Evolutionary conservation across 2,888 invertebrate species (phyloP).

Genomic region (Stenichneumon culpator): DNA sequence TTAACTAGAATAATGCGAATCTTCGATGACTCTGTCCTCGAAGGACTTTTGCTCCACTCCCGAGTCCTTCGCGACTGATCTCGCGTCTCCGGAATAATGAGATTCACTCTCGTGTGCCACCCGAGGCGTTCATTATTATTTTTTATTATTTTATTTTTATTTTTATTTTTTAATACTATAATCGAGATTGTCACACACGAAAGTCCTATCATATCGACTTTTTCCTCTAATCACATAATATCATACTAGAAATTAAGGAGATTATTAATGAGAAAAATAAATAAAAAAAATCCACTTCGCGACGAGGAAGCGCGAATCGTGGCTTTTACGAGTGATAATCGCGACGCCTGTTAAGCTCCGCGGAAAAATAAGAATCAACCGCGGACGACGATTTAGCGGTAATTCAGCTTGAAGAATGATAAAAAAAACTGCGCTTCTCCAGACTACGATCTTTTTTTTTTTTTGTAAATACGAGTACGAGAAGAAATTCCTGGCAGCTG

Average conservation of each 20-base stretch:
- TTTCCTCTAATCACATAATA: constrained; percentile 60
- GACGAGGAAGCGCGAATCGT: neutral
- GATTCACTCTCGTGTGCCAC: constrained; percentile 36
- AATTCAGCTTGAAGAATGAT: constrained; percentile 10
- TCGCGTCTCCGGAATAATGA: constrained; percentile 35
- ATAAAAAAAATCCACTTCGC: constrained; percentile 8
- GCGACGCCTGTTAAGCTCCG: neutral
- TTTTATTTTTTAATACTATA: neutral
- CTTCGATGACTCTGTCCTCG: neutral
- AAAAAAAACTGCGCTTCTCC: constrained; percentile 30
- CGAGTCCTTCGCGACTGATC: constrained; percentile 38
- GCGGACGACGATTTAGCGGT: no score
- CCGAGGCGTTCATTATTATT: constrained; percentile 45
- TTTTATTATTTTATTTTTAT: no score
- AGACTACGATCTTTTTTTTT: constrained; percentile 18
- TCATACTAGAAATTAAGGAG: constrained; percentile 43
- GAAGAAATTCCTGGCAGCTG: constrained; percentile 37
- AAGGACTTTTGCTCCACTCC: neutral
- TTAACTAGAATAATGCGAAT: neutral
- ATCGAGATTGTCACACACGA: constrained; percentile 45
- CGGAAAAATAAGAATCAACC: neutral
- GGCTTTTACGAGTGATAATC: neutral
- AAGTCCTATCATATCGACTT: constrained; percentile 65
- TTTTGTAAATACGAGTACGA: constrained; percentile 29
- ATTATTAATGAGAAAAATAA: neutral